Evolutionary conservation across 2,797 vertebrate species (phyloP).

Genomic region (Bovichtus variegatus): DNA sequence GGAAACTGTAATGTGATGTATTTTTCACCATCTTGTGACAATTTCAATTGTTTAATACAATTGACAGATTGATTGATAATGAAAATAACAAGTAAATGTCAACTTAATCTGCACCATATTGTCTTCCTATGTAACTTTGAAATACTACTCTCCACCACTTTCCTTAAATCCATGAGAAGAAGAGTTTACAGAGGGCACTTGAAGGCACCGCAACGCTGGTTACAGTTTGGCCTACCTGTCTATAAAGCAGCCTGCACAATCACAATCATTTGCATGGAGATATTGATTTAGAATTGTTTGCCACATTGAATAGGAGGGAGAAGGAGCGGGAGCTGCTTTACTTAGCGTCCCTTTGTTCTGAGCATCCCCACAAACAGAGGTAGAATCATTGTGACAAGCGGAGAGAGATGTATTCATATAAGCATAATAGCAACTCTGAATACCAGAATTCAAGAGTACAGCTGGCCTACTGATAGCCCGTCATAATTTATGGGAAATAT

Average conservation of each 20-base stretch:
- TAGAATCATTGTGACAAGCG: conserved; percentile 76
- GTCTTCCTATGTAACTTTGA: not conserved
- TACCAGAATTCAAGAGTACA: conserved; percentile 69
- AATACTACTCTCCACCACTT: rapidly evolving
- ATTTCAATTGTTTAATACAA: not conserved
- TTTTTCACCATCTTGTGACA: not conserved
- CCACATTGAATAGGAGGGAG: conserved; percentile 56
- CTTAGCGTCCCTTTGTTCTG: conserved; percentile 68
- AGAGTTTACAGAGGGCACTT: conserved; percentile 11
- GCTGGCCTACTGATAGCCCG: conserved; percentile 75
- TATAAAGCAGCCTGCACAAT: conserved; percentile 43
- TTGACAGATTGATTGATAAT: not conserved
- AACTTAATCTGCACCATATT: not conserved
- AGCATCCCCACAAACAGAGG: conserved; percentile 71
- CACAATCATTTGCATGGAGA: conserved; percentile 68
- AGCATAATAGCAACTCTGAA: conserved; percentile 78
- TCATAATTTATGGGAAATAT: conserved; percentile 82
- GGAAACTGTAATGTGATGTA: not conserved
- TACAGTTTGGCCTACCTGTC: conserved; percentile 57
- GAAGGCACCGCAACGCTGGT: conserved; percentile 42
- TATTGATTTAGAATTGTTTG: conserved; percentile 73
- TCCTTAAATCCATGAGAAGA: not conserved
- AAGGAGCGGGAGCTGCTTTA: conserved; percentile 55
- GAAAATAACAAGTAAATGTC: not conserved
- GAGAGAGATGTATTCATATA: conserved; percentile 83